Evolutionary conservation across 2,113 vertebrate genomes (phyloP).

Genomic region (Hemichromis elongatus): DNA sequence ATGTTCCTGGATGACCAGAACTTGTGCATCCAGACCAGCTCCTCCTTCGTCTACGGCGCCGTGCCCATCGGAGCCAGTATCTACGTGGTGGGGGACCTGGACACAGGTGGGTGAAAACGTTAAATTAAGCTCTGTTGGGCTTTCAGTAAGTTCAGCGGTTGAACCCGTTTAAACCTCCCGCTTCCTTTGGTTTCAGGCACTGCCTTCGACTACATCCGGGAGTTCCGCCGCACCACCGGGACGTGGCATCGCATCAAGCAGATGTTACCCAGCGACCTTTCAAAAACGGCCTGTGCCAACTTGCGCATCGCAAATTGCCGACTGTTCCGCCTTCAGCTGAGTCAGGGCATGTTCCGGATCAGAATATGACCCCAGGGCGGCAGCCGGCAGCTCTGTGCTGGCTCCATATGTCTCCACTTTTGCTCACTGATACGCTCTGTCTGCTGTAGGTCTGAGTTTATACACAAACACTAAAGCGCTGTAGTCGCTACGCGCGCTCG

Average conservation of each 20-base stretch:
- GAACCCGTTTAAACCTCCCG: accelerated
- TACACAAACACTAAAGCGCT: background rate
- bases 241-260: slow-evolving; percentile 93
- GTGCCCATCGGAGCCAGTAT: slow-evolving; percentile 93
- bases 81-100: slow-evolving; percentile 97
- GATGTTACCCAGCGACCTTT: slow-evolving; percentile 86
- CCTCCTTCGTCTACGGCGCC: slow-evolving; percentile 94
- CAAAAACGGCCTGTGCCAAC: slow-evolving; percentile 84
- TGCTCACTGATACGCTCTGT: background rate
- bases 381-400: background rate
- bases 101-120: slow-evolving; percentile 82
- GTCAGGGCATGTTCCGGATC: slow-evolving; percentile 90
- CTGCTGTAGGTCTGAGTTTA: background rate
- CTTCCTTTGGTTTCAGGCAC: slow-evolving; percentile 71
- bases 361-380: slow-evolving; percentile 64
- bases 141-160: background rate
- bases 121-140: accelerated
- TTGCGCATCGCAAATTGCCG: slow-evolving; percentile 95
- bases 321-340: slow-evolving; percentile 92
- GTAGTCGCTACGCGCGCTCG: background rate
- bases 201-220: slow-evolving; percentile 93
- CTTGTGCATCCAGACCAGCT: slow-evolving; percentile 90
- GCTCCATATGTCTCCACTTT: background rate
- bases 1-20: slow-evolving; percentile 93
- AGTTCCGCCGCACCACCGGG: slow-evolving; percentile 91